These are phyloP conservation scores for Python bivittatus DNA, from an alignment of 2,113 vertebrate genomes.

Conservation along the genomic window DNA sequence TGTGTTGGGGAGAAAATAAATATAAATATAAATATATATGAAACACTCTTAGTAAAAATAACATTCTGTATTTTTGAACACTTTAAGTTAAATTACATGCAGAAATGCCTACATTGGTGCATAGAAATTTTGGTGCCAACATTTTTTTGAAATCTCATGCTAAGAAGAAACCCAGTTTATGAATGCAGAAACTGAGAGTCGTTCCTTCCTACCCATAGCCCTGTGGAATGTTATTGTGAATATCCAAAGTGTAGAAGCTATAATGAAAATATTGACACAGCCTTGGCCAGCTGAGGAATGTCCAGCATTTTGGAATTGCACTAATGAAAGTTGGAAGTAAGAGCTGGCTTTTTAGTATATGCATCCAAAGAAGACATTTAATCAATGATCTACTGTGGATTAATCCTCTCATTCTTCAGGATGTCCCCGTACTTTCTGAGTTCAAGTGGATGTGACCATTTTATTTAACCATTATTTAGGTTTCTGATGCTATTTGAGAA, in stretches of 20 bases:
- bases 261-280: neutral
- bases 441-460: no score
- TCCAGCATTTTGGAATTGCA: neutral
- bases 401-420: neutral
- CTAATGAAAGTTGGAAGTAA: neutral
- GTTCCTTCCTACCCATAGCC: neutral
- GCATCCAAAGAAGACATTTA: neutral
- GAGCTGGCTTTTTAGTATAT: neutral
- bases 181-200: neutral
- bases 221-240: neutral
- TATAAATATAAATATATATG: no score
- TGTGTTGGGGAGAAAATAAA: no score
- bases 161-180: neutral
- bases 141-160: neutral
- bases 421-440: neutral
- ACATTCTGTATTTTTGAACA: neutral
- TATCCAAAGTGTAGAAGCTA: neutral
- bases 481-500: neutral
- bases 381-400: neutral
- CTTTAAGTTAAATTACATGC: neutral
- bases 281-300: neutral
- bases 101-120: neutral
- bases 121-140: neutral
- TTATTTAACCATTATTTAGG: neutral
- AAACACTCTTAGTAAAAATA: neutral